Conservation (phyloP, 2,797 vertebrate species). For the Enteromius anoplus region DNA sequence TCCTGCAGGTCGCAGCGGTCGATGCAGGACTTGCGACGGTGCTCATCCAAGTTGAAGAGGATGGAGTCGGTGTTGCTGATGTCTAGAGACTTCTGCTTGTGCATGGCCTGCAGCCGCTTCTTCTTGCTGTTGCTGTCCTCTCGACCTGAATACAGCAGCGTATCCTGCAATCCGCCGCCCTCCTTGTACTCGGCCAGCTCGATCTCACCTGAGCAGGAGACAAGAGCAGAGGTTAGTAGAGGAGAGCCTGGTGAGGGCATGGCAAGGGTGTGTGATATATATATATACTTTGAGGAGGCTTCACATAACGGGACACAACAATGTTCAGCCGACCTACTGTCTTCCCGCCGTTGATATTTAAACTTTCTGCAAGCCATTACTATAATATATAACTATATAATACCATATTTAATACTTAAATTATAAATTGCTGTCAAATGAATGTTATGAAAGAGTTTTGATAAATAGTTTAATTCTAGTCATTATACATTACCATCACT, state of each 20-base stretch:
- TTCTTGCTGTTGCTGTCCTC: slow-evolving; percentile 95
- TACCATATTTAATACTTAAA: too few relatives aligned
- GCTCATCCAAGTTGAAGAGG: slow-evolving; percentile 93
- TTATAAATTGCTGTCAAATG: too few relatives aligned
- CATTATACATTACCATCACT: too few relatives aligned
- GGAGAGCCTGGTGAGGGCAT: not conserved
- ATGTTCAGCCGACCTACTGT: too few relatives aligned
- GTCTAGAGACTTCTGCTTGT: slow-evolving; percentile 98
- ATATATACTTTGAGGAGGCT: too few relatives aligned
- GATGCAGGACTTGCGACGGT: slow-evolving; percentile 96
- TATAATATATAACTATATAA: too few relatives aligned
- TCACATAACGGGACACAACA: too few relatives aligned
- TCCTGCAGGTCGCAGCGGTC: slow-evolving; percentile 90
- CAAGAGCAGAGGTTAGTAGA: not conserved
- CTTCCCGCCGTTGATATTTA: too few relatives aligned
- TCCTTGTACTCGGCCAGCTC: slow-evolving; percentile 97
- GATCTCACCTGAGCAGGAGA: slow-evolving; percentile 86
- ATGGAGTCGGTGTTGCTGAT: slow-evolving; percentile 96
- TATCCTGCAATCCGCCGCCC: slow-evolving; percentile 90
- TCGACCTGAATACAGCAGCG: slow-evolving; percentile 91
- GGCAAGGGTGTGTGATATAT: slow-evolving; percentile 21
- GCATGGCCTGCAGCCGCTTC: slow-evolving; percentile 94
- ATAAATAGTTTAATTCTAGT: too few relatives aligned
- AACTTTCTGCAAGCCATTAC: too few relatives aligned
- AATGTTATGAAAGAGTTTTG: too few relatives aligned